A percentile compares a stretch with the other conserved stretches of the same genome.
These are phyloP conservation scores for Scylla paramamosain DNA, from an alignment of 1,140 invertebrate species.

Conservation along the genomic window DNA sequence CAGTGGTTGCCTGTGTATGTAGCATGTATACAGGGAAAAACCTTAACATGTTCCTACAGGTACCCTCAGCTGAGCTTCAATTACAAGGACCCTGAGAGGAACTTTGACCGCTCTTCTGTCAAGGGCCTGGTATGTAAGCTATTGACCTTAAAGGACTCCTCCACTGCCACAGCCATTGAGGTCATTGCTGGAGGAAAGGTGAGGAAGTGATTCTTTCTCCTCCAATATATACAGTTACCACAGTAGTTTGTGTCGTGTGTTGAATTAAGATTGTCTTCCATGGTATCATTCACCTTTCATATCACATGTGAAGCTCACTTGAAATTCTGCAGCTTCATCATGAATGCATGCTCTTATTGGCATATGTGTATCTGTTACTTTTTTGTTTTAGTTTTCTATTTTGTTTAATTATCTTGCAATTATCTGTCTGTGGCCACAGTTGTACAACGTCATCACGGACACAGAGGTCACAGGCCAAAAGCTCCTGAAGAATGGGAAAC, in stretches of 20 bases:
- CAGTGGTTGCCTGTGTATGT: too few relatives aligned
- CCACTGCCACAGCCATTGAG: constrained; percentile 90
- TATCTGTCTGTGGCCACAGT: constrained; percentile 81
- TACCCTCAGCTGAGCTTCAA: constrained; percentile 87
- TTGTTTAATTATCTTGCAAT: not conserved
- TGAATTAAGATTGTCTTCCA: too few relatives aligned
- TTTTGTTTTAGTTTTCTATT: not conserved
- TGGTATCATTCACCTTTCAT: too few relatives aligned
- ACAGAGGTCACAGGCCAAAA: constrained; percentile 91
- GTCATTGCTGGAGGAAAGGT: constrained; percentile 92
- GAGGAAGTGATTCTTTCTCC: constrained; percentile 77
- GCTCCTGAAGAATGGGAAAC: constrained; percentile 89
- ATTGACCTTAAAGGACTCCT: constrained; percentile 88
- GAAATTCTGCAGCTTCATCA: too few relatives aligned
- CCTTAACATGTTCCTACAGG: constrained; percentile 78
- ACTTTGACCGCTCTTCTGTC: constrained; percentile 89
- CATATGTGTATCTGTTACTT: not conserved
- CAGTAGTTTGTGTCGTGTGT: not conserved
- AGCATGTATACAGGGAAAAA: too few relatives aligned
- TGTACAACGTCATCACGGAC: constrained; percentile 96
- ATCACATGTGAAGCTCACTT: not conserved
- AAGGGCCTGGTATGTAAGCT: constrained; percentile 90
- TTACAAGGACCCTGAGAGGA: constrained; percentile 88
- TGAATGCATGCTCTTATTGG: too few relatives aligned
- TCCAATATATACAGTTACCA: not conserved